These are phyloP conservation scores for Centropus bengalensis DNA, from an alignment of 2,113 vertebrate species.

Conservation along the genomic window DNA sequence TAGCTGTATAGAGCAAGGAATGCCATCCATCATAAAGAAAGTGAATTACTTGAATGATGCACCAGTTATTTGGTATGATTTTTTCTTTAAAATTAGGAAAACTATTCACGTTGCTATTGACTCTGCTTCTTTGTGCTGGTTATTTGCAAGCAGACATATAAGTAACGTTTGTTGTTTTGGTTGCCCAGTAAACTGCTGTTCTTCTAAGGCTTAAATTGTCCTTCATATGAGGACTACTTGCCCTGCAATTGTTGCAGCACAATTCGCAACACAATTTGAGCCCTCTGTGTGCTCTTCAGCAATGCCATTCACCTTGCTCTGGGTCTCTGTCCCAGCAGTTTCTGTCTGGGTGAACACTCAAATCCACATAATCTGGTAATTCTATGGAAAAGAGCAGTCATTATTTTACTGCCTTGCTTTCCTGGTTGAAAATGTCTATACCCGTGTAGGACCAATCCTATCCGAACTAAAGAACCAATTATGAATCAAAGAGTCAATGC, in stretches of 20 bases:
- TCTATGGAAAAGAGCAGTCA: neutral
- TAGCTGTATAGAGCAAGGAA: neutral
- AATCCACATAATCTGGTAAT: neutral
- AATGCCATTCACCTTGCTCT: neutral
- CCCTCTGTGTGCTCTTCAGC: neutral
- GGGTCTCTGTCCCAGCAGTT: neutral
- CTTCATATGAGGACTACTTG: neutral
- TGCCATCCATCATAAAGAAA: neutral
- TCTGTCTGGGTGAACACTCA: neutral
- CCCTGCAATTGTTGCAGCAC: neutral
- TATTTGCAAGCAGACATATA: neutral
- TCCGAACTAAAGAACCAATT: neutral
- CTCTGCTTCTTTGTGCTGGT: neutral
- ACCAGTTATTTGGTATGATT: neutral
- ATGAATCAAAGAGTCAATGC: neutral
- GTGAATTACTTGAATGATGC: neutral
- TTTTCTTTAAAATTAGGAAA: neutral
- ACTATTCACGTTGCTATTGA: neutral
- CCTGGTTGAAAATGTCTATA: neutral
- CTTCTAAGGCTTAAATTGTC: neutral
- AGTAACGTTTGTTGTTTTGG: neutral
- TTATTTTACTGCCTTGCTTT: slow-evolving; percentile 1
- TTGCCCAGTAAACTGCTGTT: neutral
- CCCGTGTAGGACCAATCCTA: neutral
- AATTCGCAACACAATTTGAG: neutral